Evolutionary conservation across 2,113 vertebrate species (phyloP).

Genomic region (Hippocampus barbouri): DNA sequence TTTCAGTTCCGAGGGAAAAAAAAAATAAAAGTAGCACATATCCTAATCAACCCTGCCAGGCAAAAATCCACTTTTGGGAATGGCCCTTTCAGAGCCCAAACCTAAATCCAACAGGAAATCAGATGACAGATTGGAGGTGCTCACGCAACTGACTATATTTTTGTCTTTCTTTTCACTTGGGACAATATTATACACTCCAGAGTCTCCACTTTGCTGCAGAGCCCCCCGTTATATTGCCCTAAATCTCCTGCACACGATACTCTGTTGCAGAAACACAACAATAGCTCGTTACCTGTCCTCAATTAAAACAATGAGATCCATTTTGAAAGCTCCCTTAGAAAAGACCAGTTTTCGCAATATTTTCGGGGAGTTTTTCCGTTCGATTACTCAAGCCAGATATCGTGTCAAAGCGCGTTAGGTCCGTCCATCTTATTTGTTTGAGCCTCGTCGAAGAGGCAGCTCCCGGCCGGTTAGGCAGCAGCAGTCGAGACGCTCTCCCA

Average conservation of each 20-base stretch:
- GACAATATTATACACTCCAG: neutral
- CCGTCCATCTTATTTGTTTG: conserved; percentile 32
- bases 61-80: neutral
- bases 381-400: neutral
- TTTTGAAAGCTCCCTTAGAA: no score
- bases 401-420: neutral
- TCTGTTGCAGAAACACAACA: neutral
- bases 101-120: neutral
- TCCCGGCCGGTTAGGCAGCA: conserved; percentile 70
- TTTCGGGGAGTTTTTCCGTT: neutral
- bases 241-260: conserved; percentile 3
- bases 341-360: neutral
- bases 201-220: neutral
- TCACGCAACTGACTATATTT: neutral
- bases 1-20: neutral
- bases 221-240: no score
- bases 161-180: neutral
- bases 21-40: neutral
- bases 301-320: neutral
- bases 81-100: no score
- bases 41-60: neutral
- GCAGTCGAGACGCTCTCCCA: conserved; percentile 82
- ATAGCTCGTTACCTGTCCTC: neutral
- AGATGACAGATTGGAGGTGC: no score
- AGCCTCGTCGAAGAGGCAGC: conserved; percentile 66